Conservation (phyloP, 2,888 invertebrate species). For the Sphaerophoria taeniata region DNA sequence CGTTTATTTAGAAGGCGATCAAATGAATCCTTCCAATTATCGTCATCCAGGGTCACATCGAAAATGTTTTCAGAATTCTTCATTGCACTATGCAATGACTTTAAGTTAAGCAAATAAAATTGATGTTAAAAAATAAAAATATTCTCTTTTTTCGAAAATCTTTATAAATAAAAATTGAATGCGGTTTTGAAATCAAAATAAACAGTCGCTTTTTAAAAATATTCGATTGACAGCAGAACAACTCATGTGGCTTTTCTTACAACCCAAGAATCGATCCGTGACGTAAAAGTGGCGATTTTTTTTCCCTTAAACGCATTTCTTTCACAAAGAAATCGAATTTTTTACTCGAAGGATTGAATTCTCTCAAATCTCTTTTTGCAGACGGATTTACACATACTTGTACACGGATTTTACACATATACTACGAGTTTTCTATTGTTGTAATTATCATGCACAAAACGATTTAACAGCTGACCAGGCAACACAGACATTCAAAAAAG, state of each 20-base stretch:
- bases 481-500: too few species aligned
- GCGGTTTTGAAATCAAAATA: background rate
- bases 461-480: too few species aligned
- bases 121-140: background rate
- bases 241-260: background rate
- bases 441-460: too few species aligned
- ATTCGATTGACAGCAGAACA: background rate
- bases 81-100: slow-evolving; percentile 15
- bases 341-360: too few species aligned
- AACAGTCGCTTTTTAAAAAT: background rate
- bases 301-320: too few species aligned
- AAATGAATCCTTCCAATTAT: slow-evolving; percentile 80
- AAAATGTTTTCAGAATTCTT: slow-evolving; percentile 26
- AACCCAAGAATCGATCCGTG: too few species aligned
- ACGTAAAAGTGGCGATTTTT: too few species aligned
- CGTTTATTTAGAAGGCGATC: slow-evolving; percentile 78
- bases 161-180: background rate
- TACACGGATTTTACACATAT: too few species aligned
- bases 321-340: too few species aligned
- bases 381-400: too few species aligned
- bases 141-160: background rate
- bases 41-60: slow-evolving; percentile 78
- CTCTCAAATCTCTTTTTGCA: too few species aligned
- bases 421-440: too few species aligned
- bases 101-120: background rate